phyloP scores from a whole-genome alignment of 2,113 vertebrate species.

The Syrmaticus mikado region DNA sequence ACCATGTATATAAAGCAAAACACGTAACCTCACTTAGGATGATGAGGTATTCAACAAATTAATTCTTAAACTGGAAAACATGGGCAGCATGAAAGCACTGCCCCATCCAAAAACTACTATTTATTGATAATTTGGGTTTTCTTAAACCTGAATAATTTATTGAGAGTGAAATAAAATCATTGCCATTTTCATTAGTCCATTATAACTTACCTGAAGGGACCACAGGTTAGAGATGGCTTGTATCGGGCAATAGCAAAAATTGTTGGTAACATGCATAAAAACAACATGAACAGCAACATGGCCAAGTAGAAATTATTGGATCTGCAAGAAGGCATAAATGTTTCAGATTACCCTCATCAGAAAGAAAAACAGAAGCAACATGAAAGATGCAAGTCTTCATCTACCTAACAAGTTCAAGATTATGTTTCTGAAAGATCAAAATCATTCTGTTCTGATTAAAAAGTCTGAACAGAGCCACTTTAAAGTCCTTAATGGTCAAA shows the following conservation, averaged over 20 bases:
- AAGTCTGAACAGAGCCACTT: background rate
- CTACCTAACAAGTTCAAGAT: background rate
- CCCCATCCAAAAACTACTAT: background rate
- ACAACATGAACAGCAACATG: constrained; percentile 97
- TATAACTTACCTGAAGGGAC: constrained; percentile 91
- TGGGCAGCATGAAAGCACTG: background rate
- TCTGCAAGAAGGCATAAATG: constrained; percentile 70
- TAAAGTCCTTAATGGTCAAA: constrained; percentile 11
- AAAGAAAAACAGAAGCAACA: background rate
- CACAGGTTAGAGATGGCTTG: constrained; percentile 90
- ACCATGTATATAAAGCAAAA: background rate
- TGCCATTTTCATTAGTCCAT: background rate
- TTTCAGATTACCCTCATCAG: constrained; percentile 11
- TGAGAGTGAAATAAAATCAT: background rate
- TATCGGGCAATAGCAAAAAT: constrained; percentile 95
- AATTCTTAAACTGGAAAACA: background rate
- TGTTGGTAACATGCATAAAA: constrained; percentile 96
- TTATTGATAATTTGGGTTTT: background rate
- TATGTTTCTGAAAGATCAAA: constrained; percentile 4
- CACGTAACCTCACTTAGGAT: fast-evolving
- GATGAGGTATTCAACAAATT: background rate
- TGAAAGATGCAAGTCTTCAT: background rate
- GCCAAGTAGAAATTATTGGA: constrained; percentile 99
- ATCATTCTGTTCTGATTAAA: background rate
- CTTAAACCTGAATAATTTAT: background rate